These are phyloP conservation scores for Drymonia ruficornis DNA, from an alignment of 2,888 invertebrate genomes.

Conservation along the genomic window DNA sequence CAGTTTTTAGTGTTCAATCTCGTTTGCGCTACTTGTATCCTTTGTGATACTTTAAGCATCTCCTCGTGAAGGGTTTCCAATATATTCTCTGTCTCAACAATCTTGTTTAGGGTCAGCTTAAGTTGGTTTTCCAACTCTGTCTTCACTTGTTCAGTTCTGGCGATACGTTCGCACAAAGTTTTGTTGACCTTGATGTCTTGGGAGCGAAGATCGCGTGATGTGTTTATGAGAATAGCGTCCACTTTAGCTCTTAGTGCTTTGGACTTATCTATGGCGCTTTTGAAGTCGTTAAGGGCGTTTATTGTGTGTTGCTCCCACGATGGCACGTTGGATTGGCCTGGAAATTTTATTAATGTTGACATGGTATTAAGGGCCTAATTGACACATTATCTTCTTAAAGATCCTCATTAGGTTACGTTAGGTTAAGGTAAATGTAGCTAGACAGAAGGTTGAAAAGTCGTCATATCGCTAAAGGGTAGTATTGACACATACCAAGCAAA, in stretches of 20 bases:
- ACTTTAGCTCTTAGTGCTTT: slow-evolving; percentile 88
- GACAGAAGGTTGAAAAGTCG: no score
- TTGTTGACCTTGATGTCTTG: slow-evolving; percentile 93
- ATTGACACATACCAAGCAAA: no score
- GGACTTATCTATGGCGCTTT: slow-evolving; percentile 89
- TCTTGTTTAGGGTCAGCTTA: slow-evolving; percentile 73
- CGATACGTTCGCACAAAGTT: slow-evolving; percentile 88
- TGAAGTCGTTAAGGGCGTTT: slow-evolving; percentile 89
- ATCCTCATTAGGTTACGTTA: no score
- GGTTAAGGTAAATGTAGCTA: no score
- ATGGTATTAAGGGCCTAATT: no score
- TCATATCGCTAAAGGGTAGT: no score
- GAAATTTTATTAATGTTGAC: not conserved
- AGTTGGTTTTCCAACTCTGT: slow-evolving; percentile 89
- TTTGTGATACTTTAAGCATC: slow-evolving; percentile 70
- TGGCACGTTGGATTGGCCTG: slow-evolving; percentile 91
- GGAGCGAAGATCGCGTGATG: slow-evolving; percentile 90
- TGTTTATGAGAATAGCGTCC: slow-evolving; percentile 89
- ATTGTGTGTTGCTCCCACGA: slow-evolving; percentile 93
- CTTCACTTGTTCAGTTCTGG: slow-evolving; percentile 90
- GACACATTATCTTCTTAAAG: no score
- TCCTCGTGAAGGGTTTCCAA: slow-evolving; percentile 71
- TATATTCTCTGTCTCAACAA: slow-evolving; percentile 74
- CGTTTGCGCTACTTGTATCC: slow-evolving; percentile 76
- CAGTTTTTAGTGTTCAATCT: slow-evolving; percentile 71